Evolutionary conservation across 2,113 vertebrate genomes (phyloP).

Genomic region (Psilopsiagon aurifrons): DNA sequence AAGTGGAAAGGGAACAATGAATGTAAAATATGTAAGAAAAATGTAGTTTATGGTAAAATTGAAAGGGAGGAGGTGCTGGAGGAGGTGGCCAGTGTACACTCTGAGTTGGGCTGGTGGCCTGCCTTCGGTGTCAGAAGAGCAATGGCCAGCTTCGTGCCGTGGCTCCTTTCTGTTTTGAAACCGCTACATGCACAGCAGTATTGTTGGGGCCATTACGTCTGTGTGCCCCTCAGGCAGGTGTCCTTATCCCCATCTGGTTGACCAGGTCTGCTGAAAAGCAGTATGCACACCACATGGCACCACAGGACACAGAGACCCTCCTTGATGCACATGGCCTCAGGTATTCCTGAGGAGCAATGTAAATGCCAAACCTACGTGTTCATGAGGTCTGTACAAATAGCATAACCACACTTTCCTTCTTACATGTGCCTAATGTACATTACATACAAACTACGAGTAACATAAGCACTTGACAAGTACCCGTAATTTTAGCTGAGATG

Average conservation of each 20-base stretch:
- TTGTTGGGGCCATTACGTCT: rapidly evolving
- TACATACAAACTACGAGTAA: background rate
- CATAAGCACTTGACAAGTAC: background rate
- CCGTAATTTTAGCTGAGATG: background rate
- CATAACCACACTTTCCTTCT: background rate
- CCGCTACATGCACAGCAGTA: rapidly evolving
- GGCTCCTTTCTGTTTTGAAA: background rate
- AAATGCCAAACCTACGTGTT: background rate
- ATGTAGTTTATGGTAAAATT: background rate
- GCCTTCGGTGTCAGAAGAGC: background rate
- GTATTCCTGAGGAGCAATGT: background rate
- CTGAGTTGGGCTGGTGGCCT: background rate
- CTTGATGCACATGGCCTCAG: rapidly evolving
- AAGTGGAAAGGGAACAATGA: background rate
- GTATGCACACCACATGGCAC: background rate
- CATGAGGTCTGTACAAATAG: background rate
- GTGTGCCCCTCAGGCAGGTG: background rate
- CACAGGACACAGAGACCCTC: background rate
- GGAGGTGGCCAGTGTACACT: background rate
- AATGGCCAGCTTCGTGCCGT: rapidly evolving
- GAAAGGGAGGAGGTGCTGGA: background rate
- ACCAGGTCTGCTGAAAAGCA: background rate
- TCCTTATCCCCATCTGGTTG: background rate
- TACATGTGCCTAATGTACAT: rapidly evolving
- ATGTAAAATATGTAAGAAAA: background rate